Evolutionary conservation across 2,888 invertebrate genomes (phyloP).

Genomic region (Xestoiulus laeticollis): DNA sequence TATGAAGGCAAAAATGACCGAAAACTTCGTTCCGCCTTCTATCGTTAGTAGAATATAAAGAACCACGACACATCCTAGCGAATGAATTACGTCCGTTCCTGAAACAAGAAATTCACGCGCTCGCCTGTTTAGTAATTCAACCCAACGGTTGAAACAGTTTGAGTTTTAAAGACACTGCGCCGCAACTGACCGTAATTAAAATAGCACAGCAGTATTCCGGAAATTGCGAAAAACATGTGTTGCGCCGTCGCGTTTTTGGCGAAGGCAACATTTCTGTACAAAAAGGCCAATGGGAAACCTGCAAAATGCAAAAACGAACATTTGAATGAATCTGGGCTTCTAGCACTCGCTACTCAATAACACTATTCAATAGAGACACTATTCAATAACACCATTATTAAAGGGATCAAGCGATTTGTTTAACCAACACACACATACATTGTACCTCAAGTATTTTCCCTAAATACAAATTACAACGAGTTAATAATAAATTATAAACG

Average conservation of each 20-base stretch:
- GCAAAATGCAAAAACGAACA: conserved; percentile 60
- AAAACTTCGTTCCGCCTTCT: conserved; percentile 72
- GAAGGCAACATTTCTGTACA: conserved; percentile 72
- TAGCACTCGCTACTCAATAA: too few species aligned
- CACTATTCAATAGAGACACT: too few species aligned
- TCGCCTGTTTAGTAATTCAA: neutral
- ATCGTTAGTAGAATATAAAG: conserved; percentile 75
- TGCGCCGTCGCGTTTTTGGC: conserved; percentile 70
- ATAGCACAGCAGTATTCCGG: conserved; percentile 78
- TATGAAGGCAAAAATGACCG: conserved; percentile 77
- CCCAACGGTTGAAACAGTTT: neutral
- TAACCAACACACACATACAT: too few species aligned
- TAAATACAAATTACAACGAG: too few species aligned
- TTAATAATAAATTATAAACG: too few species aligned
- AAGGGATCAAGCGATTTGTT: too few species aligned
- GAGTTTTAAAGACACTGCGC: neutral
- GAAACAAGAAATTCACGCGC: conserved; percentile 58
- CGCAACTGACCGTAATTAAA: conserved; percentile 80
- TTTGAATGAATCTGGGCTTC: too few species aligned
- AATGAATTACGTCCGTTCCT: conserved; percentile 77
- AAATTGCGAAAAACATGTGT: conserved; percentile 77
- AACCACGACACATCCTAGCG: conserved; percentile 75
- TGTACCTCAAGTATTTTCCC: too few species aligned
- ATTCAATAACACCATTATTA: neutral
- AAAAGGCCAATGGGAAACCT: conserved; percentile 78